Conservation (phyloP, 1,140 invertebrate species). For the Dryas iulia region DNA sequence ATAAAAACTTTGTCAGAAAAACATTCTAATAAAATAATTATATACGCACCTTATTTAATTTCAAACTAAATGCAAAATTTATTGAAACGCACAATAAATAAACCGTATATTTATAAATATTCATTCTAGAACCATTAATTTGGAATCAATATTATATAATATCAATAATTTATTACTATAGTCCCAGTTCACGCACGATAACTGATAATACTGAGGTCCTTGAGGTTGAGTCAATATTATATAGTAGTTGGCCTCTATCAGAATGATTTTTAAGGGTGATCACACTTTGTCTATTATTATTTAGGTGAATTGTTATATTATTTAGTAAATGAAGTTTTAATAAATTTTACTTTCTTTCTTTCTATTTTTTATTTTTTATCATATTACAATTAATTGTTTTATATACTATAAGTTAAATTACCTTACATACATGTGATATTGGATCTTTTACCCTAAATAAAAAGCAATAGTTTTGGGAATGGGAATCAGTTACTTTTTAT, state of each 20-base stretch:
- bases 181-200: neutral
- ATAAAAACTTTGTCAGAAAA: no score
- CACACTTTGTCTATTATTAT: neutral
- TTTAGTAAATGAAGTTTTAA: no score
- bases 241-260: slow-evolving; percentile 11
- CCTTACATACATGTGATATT: no score
- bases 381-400: no score
- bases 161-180: neutral
- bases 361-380: no score
- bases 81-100: neutral
- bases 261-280: neutral
- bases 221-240: slow-evolving; percentile 12
- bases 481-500: no score
- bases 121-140: neutral
- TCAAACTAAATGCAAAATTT: neutral
- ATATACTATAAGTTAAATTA: no score
- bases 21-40: no score
- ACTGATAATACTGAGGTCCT: slow-evolving; percentile 14
- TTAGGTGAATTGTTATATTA: no score
- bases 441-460: no score
- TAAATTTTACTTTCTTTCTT: no score
- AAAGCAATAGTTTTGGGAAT: no score
- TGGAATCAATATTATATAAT: neutral
- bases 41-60: neutral
- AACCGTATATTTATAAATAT: neutral